These are phyloP conservation scores for Gobio gobio DNA, from an alignment of 2,113 vertebrate genomes.

Conservation along the genomic window DNA sequence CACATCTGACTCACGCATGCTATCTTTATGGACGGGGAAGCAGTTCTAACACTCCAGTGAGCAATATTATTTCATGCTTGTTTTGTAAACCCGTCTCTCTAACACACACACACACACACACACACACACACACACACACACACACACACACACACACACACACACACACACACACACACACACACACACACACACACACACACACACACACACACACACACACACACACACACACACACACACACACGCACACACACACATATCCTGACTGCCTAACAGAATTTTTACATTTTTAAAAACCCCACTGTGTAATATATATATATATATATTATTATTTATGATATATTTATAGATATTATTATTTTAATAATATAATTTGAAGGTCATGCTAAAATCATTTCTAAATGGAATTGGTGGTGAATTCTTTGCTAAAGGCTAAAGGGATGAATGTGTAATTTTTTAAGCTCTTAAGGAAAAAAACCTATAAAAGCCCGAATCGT, in stretches of 20 bases:
- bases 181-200: no score
- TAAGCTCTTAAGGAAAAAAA: neutral
- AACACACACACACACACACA: neutral
- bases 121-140: no score
- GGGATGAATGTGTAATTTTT: conserved; percentile 5
- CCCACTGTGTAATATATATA: no score
- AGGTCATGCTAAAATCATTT: neutral
- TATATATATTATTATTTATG: no score
- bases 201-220: neutral
- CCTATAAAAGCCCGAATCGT: neutral
- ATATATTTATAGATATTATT: neutral
- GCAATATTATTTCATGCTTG: conserved; percentile 26
- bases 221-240: neutral
- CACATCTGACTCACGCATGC: neutral
- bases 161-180: no score
- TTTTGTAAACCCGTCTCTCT: conserved; percentile 9
- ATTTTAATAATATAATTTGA: neutral
- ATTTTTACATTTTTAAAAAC: neutral
- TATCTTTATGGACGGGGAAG: conserved; percentile 17
- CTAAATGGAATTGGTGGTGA: neutral
- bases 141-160: no score
- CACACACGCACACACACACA: no score
- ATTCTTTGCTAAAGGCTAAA: conserved; percentile 3
- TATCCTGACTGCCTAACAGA: neutral
- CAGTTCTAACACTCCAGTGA: conserved; percentile 3